These are phyloP conservation scores for Arbacia lixula DNA, from an alignment of 53 echinoderm and acorn worm genomes.

Conservation along the genomic window DNA sequence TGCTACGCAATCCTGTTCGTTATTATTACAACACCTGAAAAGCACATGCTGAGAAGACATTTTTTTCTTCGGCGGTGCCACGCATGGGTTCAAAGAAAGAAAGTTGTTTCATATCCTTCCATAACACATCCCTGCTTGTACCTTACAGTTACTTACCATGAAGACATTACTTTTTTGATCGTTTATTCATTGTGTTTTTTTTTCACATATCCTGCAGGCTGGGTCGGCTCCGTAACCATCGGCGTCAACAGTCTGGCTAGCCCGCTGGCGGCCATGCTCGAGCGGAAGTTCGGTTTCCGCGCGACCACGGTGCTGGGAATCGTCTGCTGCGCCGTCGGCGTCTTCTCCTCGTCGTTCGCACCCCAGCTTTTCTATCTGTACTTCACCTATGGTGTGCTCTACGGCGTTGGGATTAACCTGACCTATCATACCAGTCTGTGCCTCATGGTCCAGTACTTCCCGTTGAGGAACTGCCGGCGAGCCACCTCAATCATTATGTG, in stretches of 20 bases:
- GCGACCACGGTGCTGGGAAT: constrained; percentile 44
- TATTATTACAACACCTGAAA: too few species aligned
- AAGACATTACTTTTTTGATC: too few species aligned
- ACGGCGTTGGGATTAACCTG: constrained; percentile 69
- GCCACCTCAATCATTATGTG: constrained; percentile 62
- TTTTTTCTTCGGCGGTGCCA: too few species aligned
- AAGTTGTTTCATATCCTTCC: too few species aligned
- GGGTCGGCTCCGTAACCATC: constrained; percentile 66
- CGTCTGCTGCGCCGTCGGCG: constrained; percentile 40
- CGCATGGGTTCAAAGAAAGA: too few species aligned
- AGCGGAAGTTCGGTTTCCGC: constrained; percentile 35
- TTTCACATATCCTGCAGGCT: constrained; percentile 48
- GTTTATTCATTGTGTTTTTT: not conserved
- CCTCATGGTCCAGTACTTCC: constrained; percentile 66
- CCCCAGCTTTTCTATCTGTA: constrained; percentile 67
- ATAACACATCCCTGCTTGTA: too few species aligned
- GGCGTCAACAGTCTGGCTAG: constrained; percentile 52
- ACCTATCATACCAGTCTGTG: constrained; percentile 55
- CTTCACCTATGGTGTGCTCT: constrained; percentile 69
- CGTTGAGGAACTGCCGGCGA: constrained; percentile 58
- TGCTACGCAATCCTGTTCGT: too few species aligned
- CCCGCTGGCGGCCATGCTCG: constrained; percentile 51
- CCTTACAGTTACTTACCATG: too few species aligned
- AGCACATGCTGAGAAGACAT: too few species aligned
- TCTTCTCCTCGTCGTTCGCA: constrained; percentile 60